Percentiles rank a stretch among this genome's conserved stretches.
phyloP scores from a whole-genome alignment of 1,140 invertebrate species.

The Diploscapter pachys region DNA sequence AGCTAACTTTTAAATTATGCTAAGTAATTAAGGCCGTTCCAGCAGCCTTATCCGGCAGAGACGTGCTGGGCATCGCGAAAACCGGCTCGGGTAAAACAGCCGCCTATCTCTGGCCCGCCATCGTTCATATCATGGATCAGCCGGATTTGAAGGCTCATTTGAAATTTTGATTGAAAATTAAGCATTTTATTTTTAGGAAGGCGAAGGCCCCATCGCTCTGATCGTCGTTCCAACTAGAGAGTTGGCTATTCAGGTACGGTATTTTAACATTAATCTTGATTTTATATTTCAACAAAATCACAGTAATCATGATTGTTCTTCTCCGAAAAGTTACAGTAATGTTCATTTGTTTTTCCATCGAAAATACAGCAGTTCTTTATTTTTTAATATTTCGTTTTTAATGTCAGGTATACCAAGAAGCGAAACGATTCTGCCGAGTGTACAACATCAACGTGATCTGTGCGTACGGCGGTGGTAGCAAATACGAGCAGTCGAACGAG shows the following conservation, averaged over 20 bases:
- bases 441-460: slow-evolving; percentile 94
- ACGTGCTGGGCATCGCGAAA: slow-evolving; percentile 93
- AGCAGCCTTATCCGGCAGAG: slow-evolving; percentile 80
- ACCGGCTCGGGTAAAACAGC: slow-evolving; percentile 96
- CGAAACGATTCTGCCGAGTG: slow-evolving; percentile 89
- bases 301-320: slow-evolving; percentile 52
- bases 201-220: slow-evolving; percentile 91
- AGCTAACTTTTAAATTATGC: not conserved
- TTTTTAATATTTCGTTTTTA: slow-evolving; percentile 9
- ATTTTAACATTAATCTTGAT: slow-evolving; percentile 52
- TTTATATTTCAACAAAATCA: too few relatives aligned
- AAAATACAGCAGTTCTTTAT: not conserved
- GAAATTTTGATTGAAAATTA: slow-evolving; percentile 54
- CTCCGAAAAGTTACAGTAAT: not conserved
- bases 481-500: slow-evolving; percentile 96
- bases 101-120: slow-evolving; percentile 92
- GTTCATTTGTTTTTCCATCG: slow-evolving; percentile 48
- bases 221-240: slow-evolving; percentile 95
- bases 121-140: slow-evolving; percentile 92
- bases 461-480: slow-evolving; percentile 95
- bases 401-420: slow-evolving; percentile 85
- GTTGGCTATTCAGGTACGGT: slow-evolving; percentile 75
- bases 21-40: slow-evolving; percentile 73
- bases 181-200: slow-evolving; percentile 79
- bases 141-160: not conserved